Evolutionary conservation across 1,140 invertebrate species (phyloP).

Genomic region (Notospermus geniculatus): DNA sequence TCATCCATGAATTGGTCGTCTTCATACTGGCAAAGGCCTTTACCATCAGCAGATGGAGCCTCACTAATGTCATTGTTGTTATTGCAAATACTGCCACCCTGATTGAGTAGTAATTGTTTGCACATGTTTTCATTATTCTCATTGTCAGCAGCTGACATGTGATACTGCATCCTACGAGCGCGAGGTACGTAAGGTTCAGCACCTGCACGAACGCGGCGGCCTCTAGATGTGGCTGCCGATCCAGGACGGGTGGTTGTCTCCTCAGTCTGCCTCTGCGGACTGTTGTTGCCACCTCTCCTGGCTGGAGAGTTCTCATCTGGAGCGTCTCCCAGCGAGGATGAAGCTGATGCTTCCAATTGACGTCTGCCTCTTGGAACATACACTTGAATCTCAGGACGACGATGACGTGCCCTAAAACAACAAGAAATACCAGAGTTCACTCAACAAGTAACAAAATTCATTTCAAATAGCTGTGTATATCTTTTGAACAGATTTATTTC

Average conservation of each 20-base stretch:
- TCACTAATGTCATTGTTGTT: too few species aligned
- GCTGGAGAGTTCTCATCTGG: too few species aligned
- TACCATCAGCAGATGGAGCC: not conserved
- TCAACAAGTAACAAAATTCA: too few species aligned
- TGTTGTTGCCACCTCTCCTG: too few species aligned
- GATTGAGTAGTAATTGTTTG: not conserved
- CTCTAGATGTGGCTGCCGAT: too few species aligned
- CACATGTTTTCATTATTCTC: constrained; percentile 9
- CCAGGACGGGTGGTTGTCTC: too few species aligned
- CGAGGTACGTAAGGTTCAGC: not conserved
- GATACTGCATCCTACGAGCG: not conserved
- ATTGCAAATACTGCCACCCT: not conserved
- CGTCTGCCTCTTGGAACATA: constrained; percentile 73
- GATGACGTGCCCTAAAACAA: not conserved
- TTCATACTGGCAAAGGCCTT: not conserved
- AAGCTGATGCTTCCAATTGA: constrained; percentile 43
- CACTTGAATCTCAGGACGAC: constrained; percentile 71
- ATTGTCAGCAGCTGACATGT: not conserved
- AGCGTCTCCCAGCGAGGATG: not conserved
- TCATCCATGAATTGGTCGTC: not conserved
- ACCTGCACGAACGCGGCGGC: too few species aligned
- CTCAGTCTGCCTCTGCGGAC: too few species aligned
- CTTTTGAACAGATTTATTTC: too few species aligned
- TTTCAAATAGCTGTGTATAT: too few species aligned
- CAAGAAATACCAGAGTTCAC: too few species aligned